Evolutionary conservation across 2,888 invertebrate genomes (phyloP), one percentile per base, ranked within the genome.

Genomic region (Drosophila kambysellisi): DNA sequence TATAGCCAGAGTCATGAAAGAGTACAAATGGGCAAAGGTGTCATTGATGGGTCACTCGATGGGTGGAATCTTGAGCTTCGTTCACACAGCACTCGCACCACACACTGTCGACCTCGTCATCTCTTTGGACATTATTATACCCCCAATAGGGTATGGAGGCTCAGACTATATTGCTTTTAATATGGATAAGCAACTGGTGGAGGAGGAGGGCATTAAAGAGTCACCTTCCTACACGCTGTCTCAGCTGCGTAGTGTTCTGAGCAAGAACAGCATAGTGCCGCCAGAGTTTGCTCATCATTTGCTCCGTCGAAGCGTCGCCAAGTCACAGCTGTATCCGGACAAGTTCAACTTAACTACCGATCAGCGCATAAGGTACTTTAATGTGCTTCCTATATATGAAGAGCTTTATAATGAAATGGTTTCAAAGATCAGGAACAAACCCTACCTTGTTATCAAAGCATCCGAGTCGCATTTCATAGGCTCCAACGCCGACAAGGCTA

Each of bases 11-110:
- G 81, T 96, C 60, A 94, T 94, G 76, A 93, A 95, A 56, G 94
- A 95, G 81, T 96, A 95, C 86, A 94, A 95, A 72, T 96, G 96
- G 96, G 93, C 95, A 7, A 95, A 95, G 91, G 93, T 96, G 3
- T 95, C 95, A 1, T 82, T 96, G 33, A 83, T 96, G 70, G 94
- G 95, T 4, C 96, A 96, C 88, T 96, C 96, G 0, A 93, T 95
- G 94, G 95, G 95, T 6, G 94, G 94, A 0, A 94, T 95, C 35
- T 92, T 94, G 0, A 93, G 93, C 15, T 95, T 94, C 89, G 92
- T 94, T 12, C 96, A 95, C 83, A 93, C 95, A 0, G 93, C 94
- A 48, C 80, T 95, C 0, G 96, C 94, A 86, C 90, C 91, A 1
- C 93, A 90, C n/a, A 77, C 72, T 12, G 84, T 91, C 8, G 91